phyloP scores from a whole-genome alignment of 2,113 vertebrate genomes.

The Phodopus roborovskii region DNA sequence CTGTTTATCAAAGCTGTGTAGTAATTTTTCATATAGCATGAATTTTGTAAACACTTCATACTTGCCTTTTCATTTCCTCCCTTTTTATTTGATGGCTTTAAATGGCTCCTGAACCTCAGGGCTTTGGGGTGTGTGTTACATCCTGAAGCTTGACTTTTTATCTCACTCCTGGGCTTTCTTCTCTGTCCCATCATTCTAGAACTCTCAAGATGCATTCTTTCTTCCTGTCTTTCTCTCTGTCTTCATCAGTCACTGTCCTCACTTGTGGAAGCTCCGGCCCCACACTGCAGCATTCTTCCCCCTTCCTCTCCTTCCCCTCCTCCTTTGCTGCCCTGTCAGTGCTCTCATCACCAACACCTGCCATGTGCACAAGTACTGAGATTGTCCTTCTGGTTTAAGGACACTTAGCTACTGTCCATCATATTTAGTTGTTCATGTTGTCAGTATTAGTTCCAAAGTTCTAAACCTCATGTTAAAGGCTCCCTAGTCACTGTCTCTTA shows the following conservation, averaged over 20 bases:
- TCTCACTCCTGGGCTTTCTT: background rate
- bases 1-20: conserved; percentile 6
- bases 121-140: background rate
- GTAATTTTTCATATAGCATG: background rate
- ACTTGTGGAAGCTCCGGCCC: background rate
- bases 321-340: background rate
- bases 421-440: background rate
- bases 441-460: conserved; percentile 27
- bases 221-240: too few species aligned
- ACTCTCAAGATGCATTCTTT: background rate
- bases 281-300: background rate
- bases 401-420: conserved; percentile 7
- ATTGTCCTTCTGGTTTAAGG: conserved; percentile 35
- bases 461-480: background rate
- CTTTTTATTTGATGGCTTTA: conserved; percentile 36
- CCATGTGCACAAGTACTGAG: background rate
- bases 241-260: background rate
- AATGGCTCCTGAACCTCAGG: background rate
- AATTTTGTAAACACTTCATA: conserved; percentile 30
- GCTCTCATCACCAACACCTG: conserved; percentile 22
- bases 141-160: background rate
- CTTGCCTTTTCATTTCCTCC: background rate
- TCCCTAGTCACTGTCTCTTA: background rate
- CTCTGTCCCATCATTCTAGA: background rate
- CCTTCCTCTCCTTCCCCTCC: background rate